These are phyloP conservation scores for Diuraphis noxia DNA, from an alignment of 1,140 invertebrate genomes.

Conservation along the genomic window DNA sequence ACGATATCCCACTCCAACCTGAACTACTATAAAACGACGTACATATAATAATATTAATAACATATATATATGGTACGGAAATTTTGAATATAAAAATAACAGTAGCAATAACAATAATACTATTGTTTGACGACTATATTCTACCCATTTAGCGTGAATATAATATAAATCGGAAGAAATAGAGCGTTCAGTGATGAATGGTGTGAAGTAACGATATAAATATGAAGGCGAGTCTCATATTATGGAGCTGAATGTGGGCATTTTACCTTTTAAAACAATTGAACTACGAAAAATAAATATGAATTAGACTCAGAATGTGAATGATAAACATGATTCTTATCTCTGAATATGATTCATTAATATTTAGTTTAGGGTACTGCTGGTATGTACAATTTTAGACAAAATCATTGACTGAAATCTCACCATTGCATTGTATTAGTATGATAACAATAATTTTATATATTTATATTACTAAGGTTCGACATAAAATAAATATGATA, in stretches of 20 bases:
- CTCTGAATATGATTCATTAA: background rate
- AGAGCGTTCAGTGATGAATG: background rate
- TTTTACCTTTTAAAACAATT: background rate
- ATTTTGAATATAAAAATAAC: conserved; percentile 11
- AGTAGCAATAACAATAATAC: background rate
- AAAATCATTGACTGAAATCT: rapidly evolving
- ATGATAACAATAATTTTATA: background rate
- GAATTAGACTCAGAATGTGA: background rate
- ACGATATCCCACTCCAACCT: background rate
- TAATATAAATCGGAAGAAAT: background rate
- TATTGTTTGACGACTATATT: conserved; percentile 9
- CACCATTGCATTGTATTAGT: background rate
- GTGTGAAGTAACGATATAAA: background rate
- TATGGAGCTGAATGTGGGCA: background rate
- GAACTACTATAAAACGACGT: background rate
- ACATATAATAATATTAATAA: conserved; percentile 2
- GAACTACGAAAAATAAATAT: background rate
- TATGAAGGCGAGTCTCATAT: background rate
- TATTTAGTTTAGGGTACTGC: background rate
- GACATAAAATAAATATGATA: background rate
- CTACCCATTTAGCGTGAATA: background rate
- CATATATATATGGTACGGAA: background rate
- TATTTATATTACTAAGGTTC: background rate
- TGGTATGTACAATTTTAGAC: background rate
- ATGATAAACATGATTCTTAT: background rate